phyloP scores from a whole-genome alignment of 2,797 vertebrate species.

The Percopsis omiscomaycus region DNA sequence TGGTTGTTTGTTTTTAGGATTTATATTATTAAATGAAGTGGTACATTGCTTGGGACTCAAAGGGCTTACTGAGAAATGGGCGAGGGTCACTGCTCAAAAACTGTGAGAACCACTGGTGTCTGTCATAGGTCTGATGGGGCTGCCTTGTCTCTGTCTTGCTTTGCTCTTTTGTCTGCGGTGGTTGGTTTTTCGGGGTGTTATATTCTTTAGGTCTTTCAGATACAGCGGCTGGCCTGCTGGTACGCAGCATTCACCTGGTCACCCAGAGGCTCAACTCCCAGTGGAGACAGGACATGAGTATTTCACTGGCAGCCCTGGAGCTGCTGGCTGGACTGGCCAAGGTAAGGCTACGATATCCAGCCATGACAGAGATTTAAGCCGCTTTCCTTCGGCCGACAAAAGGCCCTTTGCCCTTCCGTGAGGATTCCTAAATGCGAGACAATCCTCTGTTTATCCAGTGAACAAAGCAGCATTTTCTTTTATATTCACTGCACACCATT shows the following conservation, averaged over 20 bases:
- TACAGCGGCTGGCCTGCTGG: conserved; percentile 93
- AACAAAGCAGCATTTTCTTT: no score
- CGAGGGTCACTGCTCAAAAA: conserved; percentile 7
- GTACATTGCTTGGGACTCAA: not conserved
- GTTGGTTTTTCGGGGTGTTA: conserved; percentile 84
- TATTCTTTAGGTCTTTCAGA: conserved; percentile 92
- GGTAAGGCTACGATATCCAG: conserved; percentile 69
- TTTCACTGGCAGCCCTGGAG: conserved; percentile 93
- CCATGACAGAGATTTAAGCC: not conserved
- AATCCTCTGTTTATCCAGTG: no score
- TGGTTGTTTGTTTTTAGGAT: no score
- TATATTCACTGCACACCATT: no score
- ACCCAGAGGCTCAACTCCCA: conserved; percentile 94
- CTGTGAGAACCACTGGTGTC: conserved; percentile 1
- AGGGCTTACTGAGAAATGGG: no score
- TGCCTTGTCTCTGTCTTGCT: conserved; percentile 45
- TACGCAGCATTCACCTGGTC: conserved; percentile 95
- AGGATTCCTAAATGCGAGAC: no score
- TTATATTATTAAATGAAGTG: not conserved
- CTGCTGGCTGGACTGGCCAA: conserved; percentile 94
- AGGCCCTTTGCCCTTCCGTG: no score
- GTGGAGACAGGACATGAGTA: conserved; percentile 96
- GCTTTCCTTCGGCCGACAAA: no score
- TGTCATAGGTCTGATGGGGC: conserved; percentile 29
- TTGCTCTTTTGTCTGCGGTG: conserved; percentile 81